A percentile compares a stretch with the other conserved stretches of the same genome.
Conservation (phyloP, 1,140 invertebrate species). For the Orchestia grillus region DNA sequence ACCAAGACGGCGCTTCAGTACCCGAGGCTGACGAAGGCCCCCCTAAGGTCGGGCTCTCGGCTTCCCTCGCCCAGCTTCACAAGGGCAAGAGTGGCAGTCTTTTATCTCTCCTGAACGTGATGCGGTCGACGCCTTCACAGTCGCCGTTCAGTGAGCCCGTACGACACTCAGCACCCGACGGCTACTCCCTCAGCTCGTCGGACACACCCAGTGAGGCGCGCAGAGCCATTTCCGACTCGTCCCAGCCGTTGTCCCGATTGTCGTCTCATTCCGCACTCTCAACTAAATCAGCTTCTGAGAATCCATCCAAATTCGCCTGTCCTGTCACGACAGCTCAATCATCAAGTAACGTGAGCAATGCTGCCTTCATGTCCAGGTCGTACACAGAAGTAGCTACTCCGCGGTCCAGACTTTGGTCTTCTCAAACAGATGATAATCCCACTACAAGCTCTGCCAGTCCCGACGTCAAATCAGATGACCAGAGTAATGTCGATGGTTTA, state of each 20-base stretch:
- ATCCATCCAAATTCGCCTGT: background rate
- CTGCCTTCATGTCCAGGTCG: background rate
- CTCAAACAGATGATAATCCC: background rate
- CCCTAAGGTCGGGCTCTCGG: background rate
- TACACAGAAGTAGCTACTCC: background rate
- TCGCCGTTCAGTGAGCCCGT: background rate
- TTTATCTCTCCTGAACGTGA: conserved; percentile 2
- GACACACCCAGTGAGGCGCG: conserved; percentile 11
- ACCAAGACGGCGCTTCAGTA: background rate
- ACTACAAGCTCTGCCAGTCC: background rate
- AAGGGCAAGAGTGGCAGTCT: background rate
- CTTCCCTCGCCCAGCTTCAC: conserved; percentile 8
- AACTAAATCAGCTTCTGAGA: conserved; percentile 16
- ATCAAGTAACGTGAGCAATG: conserved; percentile 13
- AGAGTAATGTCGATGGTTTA: background rate
- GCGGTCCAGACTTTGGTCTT: background rate
- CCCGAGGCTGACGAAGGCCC: background rate
- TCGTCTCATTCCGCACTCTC: background rate
- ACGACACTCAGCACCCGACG: background rate
- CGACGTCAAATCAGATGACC: background rate
- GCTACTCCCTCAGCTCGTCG: background rate
- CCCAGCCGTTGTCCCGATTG: background rate
- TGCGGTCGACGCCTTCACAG: background rate
- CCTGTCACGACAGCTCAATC: background rate
- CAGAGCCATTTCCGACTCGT: background rate